Evolutionary conservation across 1,140 invertebrate species (phyloP), one percentile per base, ranked within the genome.

Genomic region (Thereuonema tuberculata): DNA sequence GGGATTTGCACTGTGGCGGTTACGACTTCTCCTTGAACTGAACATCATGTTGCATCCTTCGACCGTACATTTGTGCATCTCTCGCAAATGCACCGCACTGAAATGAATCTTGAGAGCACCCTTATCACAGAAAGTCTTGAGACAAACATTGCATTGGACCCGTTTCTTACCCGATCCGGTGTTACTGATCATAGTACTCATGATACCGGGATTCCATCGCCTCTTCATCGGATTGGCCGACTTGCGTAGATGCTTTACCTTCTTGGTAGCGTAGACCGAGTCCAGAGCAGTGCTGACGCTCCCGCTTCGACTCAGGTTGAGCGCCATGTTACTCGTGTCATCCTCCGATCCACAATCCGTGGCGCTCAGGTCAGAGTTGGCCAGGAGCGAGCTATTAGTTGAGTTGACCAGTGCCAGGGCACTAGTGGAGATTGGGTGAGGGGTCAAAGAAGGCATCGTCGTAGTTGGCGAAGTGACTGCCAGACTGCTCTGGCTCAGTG

Each of bases 1-100:
- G 0, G 93, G 94, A 74, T 98, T 98, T 5, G 94, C 93, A 71
- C 89, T 93, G 72, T 99, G 96, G 1, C 96, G 81, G 71, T 99
- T 99, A 27, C 95, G 78, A 23, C 92, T 96, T 60, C 96, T 78
- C 63, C 95, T 79, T 15, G 93, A 97, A 72, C 93, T 97, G 71
- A 99, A 99, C 89, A 97, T 96, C 91, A 98, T 98, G 70, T 89
- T 97, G 75, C 96, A 99, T 0, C 96, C 95, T 68, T 93, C 88
- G 0, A 99, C 93, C 0, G 94, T 97, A 71, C 96, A 99, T 72
- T 93, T 94, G 74, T 99, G 96, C 95, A 99, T 99, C 77, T 99
- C 97, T 21, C 92, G 82, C 59, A 99, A 73, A 74, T 99, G 97
- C 3, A 99, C 97, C 0, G 97, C 96, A 50, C 93, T 98, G 70